A percentile compares a stretch with the other conserved stretches of the same genome.
phyloP scores from a whole-genome alignment of 2,113 vertebrate genomes.

The Sphyrna mokarran region DNA sequence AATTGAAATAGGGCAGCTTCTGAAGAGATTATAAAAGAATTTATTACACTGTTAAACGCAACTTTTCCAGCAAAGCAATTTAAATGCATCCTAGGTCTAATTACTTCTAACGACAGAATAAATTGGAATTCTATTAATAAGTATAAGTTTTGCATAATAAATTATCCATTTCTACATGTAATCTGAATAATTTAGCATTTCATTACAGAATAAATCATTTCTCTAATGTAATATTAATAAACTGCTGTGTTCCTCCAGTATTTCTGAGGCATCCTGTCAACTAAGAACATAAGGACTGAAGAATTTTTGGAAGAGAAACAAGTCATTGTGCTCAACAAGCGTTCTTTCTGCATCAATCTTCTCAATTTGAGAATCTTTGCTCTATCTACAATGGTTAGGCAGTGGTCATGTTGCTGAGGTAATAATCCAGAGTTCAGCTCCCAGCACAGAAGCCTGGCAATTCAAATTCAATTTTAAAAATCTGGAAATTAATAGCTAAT shows the following conservation, averaged over 20 bases:
- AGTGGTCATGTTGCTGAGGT: neutral
- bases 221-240: conserved; percentile 82
- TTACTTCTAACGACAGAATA: conserved; percentile 66
- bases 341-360: neutral
- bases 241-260: conserved; percentile 50
- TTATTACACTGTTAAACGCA: conserved; percentile 37
- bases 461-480: neutral
- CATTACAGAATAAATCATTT: conserved; percentile 84
- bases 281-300: conserved; percentile 9
- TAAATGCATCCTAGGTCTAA: conserved; percentile 60
- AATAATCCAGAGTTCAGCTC: neutral
- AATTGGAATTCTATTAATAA: conserved; percentile 72
- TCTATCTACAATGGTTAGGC: neutral
- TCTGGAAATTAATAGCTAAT: neutral
- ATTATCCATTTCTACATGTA: conserved; percentile 77
- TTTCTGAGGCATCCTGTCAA: conserved; percentile 39
- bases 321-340: neutral
- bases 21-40: conserved; percentile 34
- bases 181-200: conserved; percentile 89
- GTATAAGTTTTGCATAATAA: conserved; percentile 85
- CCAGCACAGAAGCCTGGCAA: neutral
- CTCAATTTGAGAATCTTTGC: neutral
- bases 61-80: conserved; percentile 43
- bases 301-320: conserved; percentile 20
- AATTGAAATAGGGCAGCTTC: conserved; percentile 29